Percentiles rank a stretch among this genome's conserved stretches.
Conservation (phyloP, 2,797 vertebrate genomes). For the Mus caroli region DNA sequence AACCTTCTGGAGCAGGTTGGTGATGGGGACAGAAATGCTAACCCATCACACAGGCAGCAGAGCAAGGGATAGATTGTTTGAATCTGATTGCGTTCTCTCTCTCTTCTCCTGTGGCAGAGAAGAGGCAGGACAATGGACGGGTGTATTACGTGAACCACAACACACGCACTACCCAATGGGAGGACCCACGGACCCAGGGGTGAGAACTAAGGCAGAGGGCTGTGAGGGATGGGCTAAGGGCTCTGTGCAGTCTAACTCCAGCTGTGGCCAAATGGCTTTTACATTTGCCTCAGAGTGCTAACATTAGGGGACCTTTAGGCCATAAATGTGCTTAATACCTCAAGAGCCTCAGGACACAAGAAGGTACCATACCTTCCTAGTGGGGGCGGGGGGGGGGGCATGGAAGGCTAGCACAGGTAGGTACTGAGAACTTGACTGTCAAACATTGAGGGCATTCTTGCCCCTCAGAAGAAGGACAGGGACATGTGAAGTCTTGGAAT, state of each 20-base stretch:
- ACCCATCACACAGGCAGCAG: neutral
- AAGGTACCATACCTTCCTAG: neutral
- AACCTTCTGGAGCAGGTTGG: neutral
- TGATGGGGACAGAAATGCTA: neutral
- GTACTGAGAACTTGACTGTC: neutral
- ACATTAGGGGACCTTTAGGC: neutral
- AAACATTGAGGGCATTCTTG: neutral
- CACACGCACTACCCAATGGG: constrained; percentile 98
- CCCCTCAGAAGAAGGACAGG: neutral
- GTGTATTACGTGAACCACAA: constrained; percentile 99
- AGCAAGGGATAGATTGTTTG: neutral
- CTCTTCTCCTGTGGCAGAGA: constrained; percentile 89
- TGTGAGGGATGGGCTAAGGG: neutral
- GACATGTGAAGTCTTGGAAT: neutral
- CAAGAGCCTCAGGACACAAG: neutral
- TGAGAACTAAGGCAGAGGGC: constrained; percentile 85
- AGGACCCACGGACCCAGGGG: constrained; percentile 98
- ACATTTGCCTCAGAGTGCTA: fast-evolving
- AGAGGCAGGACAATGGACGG: constrained; percentile 98
- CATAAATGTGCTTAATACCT: neutral
- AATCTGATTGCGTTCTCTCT: constrained; percentile 45
- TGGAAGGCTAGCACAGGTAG: neutral
- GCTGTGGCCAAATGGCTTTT: too few relatives aligned
- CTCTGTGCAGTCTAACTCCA: neutral
- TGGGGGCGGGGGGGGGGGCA: neutral